These are phyloP conservation scores for Platyscapa corneri DNA, from an alignment of 1,140 invertebrate genomes.

Conservation along the genomic window DNA sequence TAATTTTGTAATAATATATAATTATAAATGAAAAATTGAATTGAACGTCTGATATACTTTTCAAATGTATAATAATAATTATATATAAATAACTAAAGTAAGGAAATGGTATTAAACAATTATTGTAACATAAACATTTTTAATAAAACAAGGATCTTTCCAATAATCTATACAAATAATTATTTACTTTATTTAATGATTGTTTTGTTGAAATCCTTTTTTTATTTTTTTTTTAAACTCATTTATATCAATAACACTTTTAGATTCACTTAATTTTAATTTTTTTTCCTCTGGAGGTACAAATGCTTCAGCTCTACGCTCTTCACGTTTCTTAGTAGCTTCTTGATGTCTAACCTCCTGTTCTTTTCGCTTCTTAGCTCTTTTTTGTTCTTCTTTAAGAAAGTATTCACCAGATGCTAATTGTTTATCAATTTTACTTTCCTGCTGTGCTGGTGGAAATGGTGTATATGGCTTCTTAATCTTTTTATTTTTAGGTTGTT, in stretches of 20 bases:
- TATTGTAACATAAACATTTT: conserved; percentile 60
- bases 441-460: conserved; percentile 94
- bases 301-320: conserved; percentile 86
- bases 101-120: conserved; percentile 53
- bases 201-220: conserved; percentile 74
- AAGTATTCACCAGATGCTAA: conserved; percentile 98
- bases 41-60: not conserved
- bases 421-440: conserved; percentile 96
- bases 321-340: conserved; percentile 82
- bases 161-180: conserved; percentile 49
- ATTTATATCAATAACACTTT: conserved; percentile 77
- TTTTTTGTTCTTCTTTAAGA: conserved; percentile 88
- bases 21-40: not conserved
- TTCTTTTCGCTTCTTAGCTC: conserved; percentile 82
- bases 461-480: conserved; percentile 96
- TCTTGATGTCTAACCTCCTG: conserved; percentile 84
- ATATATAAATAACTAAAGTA: conserved; percentile 57
- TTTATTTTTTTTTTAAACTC: conserved; percentile 84
- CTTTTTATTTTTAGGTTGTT: conserved; percentile 90
- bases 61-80: conserved; percentile 62
- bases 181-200: conserved; percentile 32
- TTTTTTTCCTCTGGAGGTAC: conserved; percentile 85
- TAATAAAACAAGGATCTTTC: conserved; percentile 63
- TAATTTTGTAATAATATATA: not conserved
- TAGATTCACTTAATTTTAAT: conserved; percentile 49